Conservation (phyloP, 1,140 invertebrate genomes). For the Sinonovacula constricta region DNA sequence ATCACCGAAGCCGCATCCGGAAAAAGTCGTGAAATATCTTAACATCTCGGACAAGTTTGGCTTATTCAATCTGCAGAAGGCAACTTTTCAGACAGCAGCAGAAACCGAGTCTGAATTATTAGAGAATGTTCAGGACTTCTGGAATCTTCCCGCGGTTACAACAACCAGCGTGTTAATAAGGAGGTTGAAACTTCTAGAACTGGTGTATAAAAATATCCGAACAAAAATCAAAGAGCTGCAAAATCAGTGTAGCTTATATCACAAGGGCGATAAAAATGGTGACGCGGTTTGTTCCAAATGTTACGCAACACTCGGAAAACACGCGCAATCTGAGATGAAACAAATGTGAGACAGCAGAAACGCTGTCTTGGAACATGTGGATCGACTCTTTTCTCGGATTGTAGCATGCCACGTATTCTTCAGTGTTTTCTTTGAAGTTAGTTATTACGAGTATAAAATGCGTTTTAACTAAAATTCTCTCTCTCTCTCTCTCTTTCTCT, state of each 20-base stretch:
- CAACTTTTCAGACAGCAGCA: slow-evolving; percentile 29
- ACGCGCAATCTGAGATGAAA: slow-evolving; percentile 12
- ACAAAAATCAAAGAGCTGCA: slow-evolving; percentile 30
- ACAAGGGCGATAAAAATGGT: slow-evolving; percentile 29
- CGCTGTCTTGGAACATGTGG: too few species aligned
- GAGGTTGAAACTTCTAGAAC: slow-evolving; percentile 40
- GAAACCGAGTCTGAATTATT: slow-evolving; percentile 35
- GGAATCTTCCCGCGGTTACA: slow-evolving; percentile 36
- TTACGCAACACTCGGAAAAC: slow-evolving; percentile 33
- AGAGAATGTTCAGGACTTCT: slow-evolving; percentile 46
- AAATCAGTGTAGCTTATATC: slow-evolving; percentile 43
- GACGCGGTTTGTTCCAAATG: slow-evolving; percentile 31
- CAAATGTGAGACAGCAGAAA: too few species aligned
- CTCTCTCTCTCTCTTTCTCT: too few species aligned
- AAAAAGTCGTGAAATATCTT: slow-evolving; percentile 39
- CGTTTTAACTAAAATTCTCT: too few species aligned
- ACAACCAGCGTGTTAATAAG: slow-evolving; percentile 49
- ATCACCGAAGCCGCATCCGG: slow-evolving; percentile 3
- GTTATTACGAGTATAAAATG: too few species aligned
- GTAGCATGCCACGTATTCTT: too few species aligned
- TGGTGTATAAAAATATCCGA: not conserved
- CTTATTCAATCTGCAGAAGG: slow-evolving; percentile 20
- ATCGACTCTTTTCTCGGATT: too few species aligned
- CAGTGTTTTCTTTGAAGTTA: too few species aligned
- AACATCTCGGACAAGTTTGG: slow-evolving; percentile 29